These are phyloP conservation scores for Hydrophis major DNA, from an alignment of 2,797 vertebrate species.

Conservation along the genomic window DNA sequence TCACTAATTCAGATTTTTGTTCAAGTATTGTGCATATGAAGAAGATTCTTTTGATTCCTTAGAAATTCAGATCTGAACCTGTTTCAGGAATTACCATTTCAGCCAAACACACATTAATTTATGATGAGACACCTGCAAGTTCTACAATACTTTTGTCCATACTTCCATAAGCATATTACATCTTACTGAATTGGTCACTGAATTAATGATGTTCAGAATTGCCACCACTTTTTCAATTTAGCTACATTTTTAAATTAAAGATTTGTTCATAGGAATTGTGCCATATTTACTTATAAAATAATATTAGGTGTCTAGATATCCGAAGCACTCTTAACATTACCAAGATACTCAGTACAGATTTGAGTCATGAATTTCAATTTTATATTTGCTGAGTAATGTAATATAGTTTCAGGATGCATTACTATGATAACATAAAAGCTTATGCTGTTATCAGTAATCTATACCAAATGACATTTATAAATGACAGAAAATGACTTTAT, in stretches of 20 bases:
- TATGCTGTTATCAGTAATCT: conserved; percentile 6
- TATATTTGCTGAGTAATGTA: background rate
- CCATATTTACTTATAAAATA: background rate
- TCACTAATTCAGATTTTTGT: background rate
- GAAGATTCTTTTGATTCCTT: background rate
- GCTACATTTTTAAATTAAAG: background rate
- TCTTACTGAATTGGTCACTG: background rate
- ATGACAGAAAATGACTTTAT: conserved; percentile 23
- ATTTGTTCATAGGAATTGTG: background rate
- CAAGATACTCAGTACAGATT: background rate
- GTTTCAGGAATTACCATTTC: background rate
- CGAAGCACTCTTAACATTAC: background rate
- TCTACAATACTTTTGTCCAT: background rate
- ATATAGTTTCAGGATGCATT: background rate
- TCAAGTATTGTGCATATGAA: background rate
- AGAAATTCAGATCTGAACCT: background rate
- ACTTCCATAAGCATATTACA: background rate
- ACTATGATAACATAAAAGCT: background rate
- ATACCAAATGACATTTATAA: background rate
- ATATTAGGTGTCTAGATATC: background rate
- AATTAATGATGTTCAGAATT: background rate
- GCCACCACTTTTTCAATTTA: background rate
- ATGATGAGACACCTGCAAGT: background rate
- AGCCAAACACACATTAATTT: background rate
- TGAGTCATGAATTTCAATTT: conserved; percentile 8